Conservation (phyloP, 2,797 vertebrate species). For the Pterois miles region DNA sequence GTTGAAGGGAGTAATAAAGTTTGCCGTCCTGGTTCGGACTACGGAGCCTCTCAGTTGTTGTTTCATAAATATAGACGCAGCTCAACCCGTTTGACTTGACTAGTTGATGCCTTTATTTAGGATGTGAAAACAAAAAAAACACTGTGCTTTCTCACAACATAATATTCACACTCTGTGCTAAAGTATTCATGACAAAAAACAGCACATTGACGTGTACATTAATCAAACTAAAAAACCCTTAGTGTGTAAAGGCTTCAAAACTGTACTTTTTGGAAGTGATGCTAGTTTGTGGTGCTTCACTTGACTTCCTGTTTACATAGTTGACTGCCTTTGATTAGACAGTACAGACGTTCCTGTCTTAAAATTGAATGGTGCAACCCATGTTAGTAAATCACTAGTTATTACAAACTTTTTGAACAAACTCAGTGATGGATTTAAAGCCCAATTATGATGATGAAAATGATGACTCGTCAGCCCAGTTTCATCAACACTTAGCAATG, state of each 20-base stretch:
- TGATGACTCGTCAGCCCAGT: background rate
- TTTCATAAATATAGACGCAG: too few relatives aligned
- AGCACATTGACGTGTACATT: too few relatives aligned
- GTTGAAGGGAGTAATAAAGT: too few relatives aligned
- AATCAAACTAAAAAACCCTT: too few relatives aligned
- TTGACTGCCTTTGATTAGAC: background rate
- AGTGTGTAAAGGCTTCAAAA: background rate
- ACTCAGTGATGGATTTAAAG: background rate
- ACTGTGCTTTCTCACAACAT: too few relatives aligned
- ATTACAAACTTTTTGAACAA: background rate
- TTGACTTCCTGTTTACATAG: background rate
- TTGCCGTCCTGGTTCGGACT: too few relatives aligned
- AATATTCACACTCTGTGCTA: too few relatives aligned
- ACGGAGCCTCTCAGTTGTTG: too few relatives aligned
- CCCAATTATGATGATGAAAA: background rate
- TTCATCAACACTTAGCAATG: background rate
- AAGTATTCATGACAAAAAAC: too few relatives aligned
- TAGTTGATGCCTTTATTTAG: too few relatives aligned
- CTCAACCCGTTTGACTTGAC: too few relatives aligned
- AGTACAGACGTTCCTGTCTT: background rate
- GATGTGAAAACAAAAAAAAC: accelerated
- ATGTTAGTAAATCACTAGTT: background rate
- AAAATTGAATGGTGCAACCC: background rate
- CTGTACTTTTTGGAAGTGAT: background rate
- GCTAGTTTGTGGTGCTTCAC: too few relatives aligned